Base-by-base conservation (phyloP, 2,797 vertebrate species). In the Astyanax mexicanus region DNA sequence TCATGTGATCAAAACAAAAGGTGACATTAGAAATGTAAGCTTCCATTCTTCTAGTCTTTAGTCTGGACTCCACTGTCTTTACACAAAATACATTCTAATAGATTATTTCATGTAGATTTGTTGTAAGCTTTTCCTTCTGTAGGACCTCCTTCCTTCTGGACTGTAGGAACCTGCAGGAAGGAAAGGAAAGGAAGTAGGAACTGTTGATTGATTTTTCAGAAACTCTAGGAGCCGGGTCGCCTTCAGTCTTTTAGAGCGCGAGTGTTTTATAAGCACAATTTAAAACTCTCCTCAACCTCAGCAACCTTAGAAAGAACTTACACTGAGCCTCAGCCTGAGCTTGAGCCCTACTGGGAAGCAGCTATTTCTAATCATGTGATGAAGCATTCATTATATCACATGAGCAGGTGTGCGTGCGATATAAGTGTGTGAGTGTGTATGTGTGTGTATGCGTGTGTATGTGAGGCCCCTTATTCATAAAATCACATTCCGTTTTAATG, bases 401-500 rank as follows among this genome's bases (percentile, higher is more conserved):
- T 35, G 45, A 27, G 25, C 13, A 61, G 37, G 74, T 62, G 54
- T n/a, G 38, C 8, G n/a, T n/a, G n/a, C n/a, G n/a, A n/a, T n/a
- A n/a, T n/a, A n/a, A n/a, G n/a, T n/a, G n/a, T n/a, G n/a, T n/a
- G n/a, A n/a, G n/a, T 35, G 45, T 27, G 25, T 13, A 61, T 37
- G 74, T 62, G 54, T n/a, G 38, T 8, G n/a, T n/a, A n/a, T n/a
- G n/a, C n/a, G 6, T 40, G 12, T 25, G 12, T 10, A 32, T 9
- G 3, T 5, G 38, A 11, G 0, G 5, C 60, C 21, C 45, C 29
- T 51, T 57, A 51, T 62, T 69, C 79, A 84, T 81, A 77, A 80
- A 78, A 84, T 84, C 84, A 83, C 82, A 77, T 35, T 79, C 13
- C 11, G 25, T n/a, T n/a, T 47, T 21, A 49, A 68, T 12, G 65